Percentiles rank a stretch among this genome's conserved stretches.
Conservation (phyloP, 2,888 invertebrate species). For the Diplazon laetatorius region DNA sequence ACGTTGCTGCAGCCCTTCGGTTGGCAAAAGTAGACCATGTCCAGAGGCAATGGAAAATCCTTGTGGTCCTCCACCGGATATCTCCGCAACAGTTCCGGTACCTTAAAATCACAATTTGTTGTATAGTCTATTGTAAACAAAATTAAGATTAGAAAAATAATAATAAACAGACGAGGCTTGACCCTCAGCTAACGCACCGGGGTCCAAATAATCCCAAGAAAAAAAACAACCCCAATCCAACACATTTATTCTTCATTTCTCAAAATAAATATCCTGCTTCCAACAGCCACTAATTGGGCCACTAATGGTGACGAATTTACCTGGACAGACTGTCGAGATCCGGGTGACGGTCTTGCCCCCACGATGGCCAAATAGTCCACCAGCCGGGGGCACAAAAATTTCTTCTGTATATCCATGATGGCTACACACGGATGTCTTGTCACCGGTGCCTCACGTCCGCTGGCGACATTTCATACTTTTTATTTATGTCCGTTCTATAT, state of each 20-base stretch:
- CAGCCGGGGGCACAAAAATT: slow-evolving; percentile 92
- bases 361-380: slow-evolving; percentile 99
- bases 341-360: slow-evolving; percentile 91
- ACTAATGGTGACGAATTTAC: too few species aligned
- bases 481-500: slow-evolving; percentile 67
- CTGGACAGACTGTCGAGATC: slow-evolving; percentile 90
- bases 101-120: slow-evolving; percentile 84
- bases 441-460: slow-evolving; percentile 74
- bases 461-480: slow-evolving; percentile 69
- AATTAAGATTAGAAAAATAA: not conserved
- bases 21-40: slow-evolving; percentile 99
- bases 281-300: too few species aligned
- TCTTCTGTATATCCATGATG: slow-evolving; percentile 87
- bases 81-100: slow-evolving; percentile 96
- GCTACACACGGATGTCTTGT: slow-evolving; percentile 67
- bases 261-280: too few species aligned
- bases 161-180: too few species aligned
- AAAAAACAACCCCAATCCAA: too few species aligned
- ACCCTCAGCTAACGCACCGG: too few species aligned
- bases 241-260: too few species aligned
- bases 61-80: slow-evolving; percentile 98
- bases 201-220: too few species aligned
- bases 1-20: slow-evolving; percentile 98
- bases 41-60: slow-evolving; percentile 98
- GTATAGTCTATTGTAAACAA: not conserved